phyloP scores from a whole-genome alignment of 2,888 invertebrate species.

The Amblyteles armatorius region DNA sequence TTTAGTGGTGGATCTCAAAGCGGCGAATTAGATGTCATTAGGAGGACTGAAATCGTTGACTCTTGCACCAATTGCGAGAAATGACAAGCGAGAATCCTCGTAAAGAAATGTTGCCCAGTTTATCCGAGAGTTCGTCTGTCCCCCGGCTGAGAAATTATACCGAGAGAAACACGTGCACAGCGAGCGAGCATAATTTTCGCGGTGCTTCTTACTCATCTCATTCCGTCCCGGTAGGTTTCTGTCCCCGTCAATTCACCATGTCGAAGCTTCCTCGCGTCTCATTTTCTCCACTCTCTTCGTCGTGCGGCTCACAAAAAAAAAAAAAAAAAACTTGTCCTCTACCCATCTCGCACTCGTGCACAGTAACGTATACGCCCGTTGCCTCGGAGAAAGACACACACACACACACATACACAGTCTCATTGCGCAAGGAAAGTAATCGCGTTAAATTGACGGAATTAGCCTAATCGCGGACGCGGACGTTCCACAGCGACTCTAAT shows the following conservation, averaged over 20 bases:
- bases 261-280: constrained; percentile 57
- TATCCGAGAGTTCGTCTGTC: constrained; percentile 38
- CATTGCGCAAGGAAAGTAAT: constrained; percentile 59
- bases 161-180: constrained; percentile 55
- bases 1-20: not conserved
- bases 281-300: constrained; percentile 49
- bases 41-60: constrained; percentile 12
- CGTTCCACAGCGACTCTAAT: constrained; percentile 50
- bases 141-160: constrained; percentile 49
- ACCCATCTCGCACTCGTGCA: not conserved
- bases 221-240: constrained; percentile 39
- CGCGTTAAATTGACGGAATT: constrained; percentile 68
- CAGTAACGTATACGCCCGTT: constrained; percentile 14
- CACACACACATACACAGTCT: constrained; percentile 22
- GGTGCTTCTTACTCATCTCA: constrained; percentile 49
- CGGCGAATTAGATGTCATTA: not conserved
- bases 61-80: constrained; percentile 26
- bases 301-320: not conserved
- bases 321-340: not conserved
- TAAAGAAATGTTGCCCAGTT: constrained; percentile 20
- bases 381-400: constrained; percentile 38
- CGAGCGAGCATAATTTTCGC: constrained; percentile 59
- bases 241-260: constrained; percentile 33
- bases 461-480: constrained; percentile 61
- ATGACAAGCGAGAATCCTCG: constrained; percentile 1